phyloP scores from a whole-genome alignment of 2,797 vertebrate genomes.

The Myiotriccus ornatus region DNA sequence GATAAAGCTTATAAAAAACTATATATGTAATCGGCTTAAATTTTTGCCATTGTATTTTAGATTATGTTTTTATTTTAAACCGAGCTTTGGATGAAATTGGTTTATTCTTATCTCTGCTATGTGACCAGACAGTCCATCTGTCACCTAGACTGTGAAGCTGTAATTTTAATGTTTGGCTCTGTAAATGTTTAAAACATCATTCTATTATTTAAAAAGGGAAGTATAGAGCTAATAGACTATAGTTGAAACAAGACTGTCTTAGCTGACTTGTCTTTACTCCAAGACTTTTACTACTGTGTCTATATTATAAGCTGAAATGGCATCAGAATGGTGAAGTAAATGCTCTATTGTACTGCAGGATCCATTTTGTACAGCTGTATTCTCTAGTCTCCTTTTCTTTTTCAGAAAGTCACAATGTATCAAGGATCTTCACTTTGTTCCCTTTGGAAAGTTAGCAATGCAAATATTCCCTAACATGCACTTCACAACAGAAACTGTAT shows the following conservation, averaged over 20 bases:
- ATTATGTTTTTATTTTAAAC: background rate
- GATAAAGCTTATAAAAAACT: slow-evolving; percentile 64
- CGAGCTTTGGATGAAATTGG: background rate
- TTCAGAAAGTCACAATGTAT: background rate
- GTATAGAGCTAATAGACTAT: background rate
- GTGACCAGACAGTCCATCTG: background rate
- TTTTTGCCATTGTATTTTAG: background rate
- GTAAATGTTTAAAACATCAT: background rate
- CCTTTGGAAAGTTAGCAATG: background rate
- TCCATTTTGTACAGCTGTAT: background rate
- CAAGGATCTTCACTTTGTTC: background rate
- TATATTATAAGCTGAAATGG: background rate
- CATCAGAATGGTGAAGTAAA: background rate
- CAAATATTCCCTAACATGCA: background rate
- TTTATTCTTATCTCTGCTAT: slow-evolving; percentile 2
- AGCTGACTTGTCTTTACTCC: background rate
- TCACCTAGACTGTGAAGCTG: background rate
- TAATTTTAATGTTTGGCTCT: slow-evolving; percentile 20
- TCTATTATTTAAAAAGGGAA: slow-evolving; percentile 12
- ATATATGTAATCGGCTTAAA: slow-evolving; percentile 19
- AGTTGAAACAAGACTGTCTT: background rate
- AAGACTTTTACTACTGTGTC: background rate
- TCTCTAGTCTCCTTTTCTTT: background rate
- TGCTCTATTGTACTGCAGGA: background rate
- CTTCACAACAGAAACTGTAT: background rate